A percentile compares a stretch with the other conserved stretches of the same genome.
phyloP scores from a whole-genome alignment of 2,113 vertebrate genomes.

The Willisornis vidua region DNA sequence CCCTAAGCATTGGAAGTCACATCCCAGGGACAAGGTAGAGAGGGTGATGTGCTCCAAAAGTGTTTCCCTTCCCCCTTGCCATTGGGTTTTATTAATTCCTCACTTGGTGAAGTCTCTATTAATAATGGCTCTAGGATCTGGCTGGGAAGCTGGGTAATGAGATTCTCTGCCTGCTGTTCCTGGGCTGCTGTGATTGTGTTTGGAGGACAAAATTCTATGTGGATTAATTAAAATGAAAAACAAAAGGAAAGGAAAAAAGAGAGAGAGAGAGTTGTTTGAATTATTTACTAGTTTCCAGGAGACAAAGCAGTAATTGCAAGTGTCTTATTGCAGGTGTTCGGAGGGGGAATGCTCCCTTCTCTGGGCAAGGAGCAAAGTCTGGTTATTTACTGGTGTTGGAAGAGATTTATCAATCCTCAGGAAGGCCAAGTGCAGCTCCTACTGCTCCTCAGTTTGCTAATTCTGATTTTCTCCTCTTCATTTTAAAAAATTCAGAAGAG shows the following conservation, averaged over 20 bases:
- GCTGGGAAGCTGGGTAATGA: conserved; percentile 12
- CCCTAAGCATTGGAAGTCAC: background rate
- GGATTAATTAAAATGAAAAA: conserved; percentile 71
- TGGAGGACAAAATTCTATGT: conserved; percentile 46
- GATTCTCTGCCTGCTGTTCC: conserved; percentile 39
- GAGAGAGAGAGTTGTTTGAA: conserved; percentile 5
- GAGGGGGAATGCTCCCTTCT: background rate
- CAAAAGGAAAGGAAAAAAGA: background rate
- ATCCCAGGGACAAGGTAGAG: background rate
- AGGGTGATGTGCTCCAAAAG: background rate
- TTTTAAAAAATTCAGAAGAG: background rate
- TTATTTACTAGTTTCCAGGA: conserved; percentile 68
- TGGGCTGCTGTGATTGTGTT: background rate
- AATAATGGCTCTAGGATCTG: conserved; percentile 6
- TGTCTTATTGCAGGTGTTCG: background rate
- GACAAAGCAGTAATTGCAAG: conserved; percentile 26
- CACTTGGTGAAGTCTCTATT: conserved; percentile 9
- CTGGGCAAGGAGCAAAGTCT: background rate
- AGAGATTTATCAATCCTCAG: background rate
- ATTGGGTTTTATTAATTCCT: background rate
- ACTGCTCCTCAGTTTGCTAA: background rate
- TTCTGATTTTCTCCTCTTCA: background rate
- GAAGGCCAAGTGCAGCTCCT: background rate
- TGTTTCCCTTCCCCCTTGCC: background rate
- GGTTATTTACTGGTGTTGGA: conserved; percentile 17